Percentiles rank a stretch among this genome's conserved stretches.
Evolutionary conservation across 2,797 vertebrate genomes (phyloP).

Genomic region (Xyrichtys novacula): DNA sequence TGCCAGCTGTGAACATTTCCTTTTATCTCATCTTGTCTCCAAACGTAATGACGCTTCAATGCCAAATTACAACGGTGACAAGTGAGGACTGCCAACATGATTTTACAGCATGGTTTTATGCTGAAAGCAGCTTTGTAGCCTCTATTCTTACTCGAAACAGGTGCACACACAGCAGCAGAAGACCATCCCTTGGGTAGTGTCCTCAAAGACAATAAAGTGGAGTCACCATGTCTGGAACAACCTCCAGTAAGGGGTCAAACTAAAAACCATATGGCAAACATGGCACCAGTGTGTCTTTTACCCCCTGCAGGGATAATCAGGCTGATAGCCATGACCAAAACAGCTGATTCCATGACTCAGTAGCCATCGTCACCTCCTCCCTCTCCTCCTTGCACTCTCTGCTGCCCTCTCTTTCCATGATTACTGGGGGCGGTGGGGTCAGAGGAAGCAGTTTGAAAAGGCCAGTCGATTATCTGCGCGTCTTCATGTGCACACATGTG

Average conservation of each 20-base stretch:
- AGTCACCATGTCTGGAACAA: constrained; percentile 12
- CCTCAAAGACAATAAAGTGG: constrained; percentile 11
- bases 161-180: constrained; percentile 9
- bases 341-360: constrained; percentile 92
- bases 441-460: constrained; percentile 87
- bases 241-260: constrained; percentile 48
- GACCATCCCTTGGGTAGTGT: constrained; percentile 9
- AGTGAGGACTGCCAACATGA: constrained; percentile 23
- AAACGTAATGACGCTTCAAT: constrained; percentile 19
- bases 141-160: constrained; percentile 18
- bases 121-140: constrained; percentile 20
- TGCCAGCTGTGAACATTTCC: background rate
- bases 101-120: constrained; percentile 25
- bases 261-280: constrained; percentile 30
- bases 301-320: constrained; percentile 70
- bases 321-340: constrained; percentile 85
- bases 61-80: constrained; percentile 15
- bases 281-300: constrained; percentile 52
- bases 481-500: constrained; percentile 62
- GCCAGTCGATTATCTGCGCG: constrained; percentile 68
- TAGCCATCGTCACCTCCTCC: constrained; percentile 43
- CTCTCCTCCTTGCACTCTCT: constrained; percentile 44
- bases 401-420: constrained; percentile 79
- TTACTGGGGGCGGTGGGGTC: constrained; percentile 80
- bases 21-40: constrained; percentile 6